Evolutionary conservation across 2,797 vertebrate genomes (phyloP).

Genomic region (Trachops cirrhosus): DNA sequence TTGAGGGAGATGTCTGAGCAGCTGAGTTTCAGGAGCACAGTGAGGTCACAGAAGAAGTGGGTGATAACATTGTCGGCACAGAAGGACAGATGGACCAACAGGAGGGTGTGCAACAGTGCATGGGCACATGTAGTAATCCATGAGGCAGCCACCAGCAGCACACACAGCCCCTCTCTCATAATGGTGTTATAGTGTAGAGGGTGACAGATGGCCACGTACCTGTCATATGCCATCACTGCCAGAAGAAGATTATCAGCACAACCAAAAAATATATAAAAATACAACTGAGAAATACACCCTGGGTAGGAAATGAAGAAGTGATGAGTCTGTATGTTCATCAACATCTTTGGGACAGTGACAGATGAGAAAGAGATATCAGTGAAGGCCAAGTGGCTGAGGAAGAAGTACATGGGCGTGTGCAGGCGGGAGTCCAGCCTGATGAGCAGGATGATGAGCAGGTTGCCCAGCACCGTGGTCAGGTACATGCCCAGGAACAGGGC

Average conservation of each 20-base stretch:
- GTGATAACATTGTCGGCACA: slow-evolving; percentile 7
- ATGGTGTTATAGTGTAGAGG: no score
- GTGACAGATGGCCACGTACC: no score
- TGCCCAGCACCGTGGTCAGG: neutral
- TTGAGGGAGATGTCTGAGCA: no score
- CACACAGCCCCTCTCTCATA: neutral
- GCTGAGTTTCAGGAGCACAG: no score
- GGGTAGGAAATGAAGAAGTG: no score
- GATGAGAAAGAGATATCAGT: no score
- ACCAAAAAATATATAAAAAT: no score
- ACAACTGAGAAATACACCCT: no score
- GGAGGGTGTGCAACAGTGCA: neutral
- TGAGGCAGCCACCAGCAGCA: neutral
- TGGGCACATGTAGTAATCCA: neutral
- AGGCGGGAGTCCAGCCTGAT: neutral
- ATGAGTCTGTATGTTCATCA: no score
- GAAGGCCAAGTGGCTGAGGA: neutral
- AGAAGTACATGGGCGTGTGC: neutral
- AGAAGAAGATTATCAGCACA: no score
- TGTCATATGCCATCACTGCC: no score
- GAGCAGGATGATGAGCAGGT: neutral
- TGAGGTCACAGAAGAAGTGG: slow-evolving; percentile 38
- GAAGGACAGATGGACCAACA: slow-evolving; percentile 34
- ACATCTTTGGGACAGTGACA: no score
- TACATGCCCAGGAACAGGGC: neutral